Evolutionary conservation across 1,140 invertebrate genomes (phyloP).

Genomic region (Vanessa atalanta): DNA sequence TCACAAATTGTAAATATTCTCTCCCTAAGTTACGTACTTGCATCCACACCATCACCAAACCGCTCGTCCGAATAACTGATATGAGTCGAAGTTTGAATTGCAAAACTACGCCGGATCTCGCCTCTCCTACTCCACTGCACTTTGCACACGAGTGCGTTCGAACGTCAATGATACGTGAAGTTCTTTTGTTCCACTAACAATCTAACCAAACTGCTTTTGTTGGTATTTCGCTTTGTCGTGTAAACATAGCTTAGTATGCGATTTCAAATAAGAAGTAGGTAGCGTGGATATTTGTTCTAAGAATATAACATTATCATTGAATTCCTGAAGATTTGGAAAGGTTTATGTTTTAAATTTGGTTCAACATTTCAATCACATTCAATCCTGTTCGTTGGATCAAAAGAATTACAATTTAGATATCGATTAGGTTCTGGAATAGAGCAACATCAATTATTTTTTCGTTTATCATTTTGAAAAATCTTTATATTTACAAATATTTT

Average conservation of each 20-base stretch:
- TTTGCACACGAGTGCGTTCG: slow-evolving; percentile 44
- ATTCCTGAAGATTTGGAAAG: neutral
- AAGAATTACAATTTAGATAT: no score
- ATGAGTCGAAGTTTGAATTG: slow-evolving; percentile 71
- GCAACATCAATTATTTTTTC: no score
- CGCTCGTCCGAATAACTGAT: slow-evolving; percentile 69
- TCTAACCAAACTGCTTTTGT: slow-evolving; percentile 28
- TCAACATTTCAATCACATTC: no score
- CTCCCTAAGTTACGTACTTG: slow-evolving; percentile 15
- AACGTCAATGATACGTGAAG: slow-evolving; percentile 46
- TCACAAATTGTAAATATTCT: neutral
- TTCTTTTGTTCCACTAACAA: slow-evolving; percentile 36
- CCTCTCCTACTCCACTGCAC: slow-evolving; percentile 33
- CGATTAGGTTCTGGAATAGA: no score
- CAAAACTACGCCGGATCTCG: slow-evolving; percentile 60
- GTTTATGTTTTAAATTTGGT: no score
- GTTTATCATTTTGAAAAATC: no score
- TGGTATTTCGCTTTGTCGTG: slow-evolving; percentile 33
- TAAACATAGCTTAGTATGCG: neutral
- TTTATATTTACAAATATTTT: no score
- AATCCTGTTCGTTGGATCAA: no score
- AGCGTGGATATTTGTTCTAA: neutral
- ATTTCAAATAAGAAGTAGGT: slow-evolving; percentile 1
- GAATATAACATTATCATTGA: neutral
- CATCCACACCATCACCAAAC: slow-evolving; percentile 41